phyloP scores from a whole-genome alignment of 2,888 invertebrate species.

The Helicoverpa assulta region DNA sequence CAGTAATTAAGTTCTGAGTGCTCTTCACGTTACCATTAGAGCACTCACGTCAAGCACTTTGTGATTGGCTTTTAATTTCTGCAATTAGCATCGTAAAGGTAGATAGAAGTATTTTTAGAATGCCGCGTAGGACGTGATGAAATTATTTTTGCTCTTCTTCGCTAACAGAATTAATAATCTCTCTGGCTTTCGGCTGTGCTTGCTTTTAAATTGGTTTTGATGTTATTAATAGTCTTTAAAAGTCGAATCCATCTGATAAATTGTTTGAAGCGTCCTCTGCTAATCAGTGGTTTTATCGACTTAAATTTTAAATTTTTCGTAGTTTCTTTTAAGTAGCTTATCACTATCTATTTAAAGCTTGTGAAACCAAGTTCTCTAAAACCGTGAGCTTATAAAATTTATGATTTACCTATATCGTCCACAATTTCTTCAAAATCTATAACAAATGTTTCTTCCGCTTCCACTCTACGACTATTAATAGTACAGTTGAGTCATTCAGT shows the following conservation, averaged over 20 bases:
- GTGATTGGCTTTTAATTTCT: conserved; percentile 42
- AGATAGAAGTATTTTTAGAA: conserved; percentile 13
- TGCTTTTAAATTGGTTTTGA: not conserved
- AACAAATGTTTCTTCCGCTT: not conserved
- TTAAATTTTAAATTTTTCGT: not conserved
- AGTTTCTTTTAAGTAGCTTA: no score
- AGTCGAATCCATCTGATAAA: not conserved
- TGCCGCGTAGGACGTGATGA: not conserved
- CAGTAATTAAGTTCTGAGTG: conserved; percentile 36
- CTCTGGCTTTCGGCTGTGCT: not conserved
- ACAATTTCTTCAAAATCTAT: not conserved
- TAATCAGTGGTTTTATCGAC: not conserved
- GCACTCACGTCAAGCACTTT: conserved; percentile 39
- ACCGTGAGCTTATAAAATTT: no score
- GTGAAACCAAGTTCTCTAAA: no score
- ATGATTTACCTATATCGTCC: not conserved
- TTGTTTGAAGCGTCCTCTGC: not conserved
- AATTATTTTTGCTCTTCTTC: conserved; percentile 2
- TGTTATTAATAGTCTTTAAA: not conserved
- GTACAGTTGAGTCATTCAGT: conserved; percentile 17
- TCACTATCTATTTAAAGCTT: no score
- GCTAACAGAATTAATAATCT: conserved; percentile 7
- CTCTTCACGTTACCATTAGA: conserved; percentile 36
- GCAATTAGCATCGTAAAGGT: conserved; percentile 26
- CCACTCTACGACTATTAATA: not conserved